Evolutionary conservation across 2,888 invertebrate genomes (phyloP).

Genomic region (Strigamia transsilvanica): DNA sequence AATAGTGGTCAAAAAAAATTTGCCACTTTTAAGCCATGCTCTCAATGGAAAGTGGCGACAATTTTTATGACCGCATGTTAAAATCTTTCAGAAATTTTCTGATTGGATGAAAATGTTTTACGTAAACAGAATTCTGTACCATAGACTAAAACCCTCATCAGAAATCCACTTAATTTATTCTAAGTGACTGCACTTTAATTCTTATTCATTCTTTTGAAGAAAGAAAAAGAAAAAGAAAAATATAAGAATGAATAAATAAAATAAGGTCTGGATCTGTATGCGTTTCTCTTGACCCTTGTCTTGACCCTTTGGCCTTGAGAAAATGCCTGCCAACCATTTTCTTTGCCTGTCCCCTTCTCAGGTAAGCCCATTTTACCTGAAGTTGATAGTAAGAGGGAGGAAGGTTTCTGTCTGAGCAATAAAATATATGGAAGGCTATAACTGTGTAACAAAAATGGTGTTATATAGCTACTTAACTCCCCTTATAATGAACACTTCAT

Average conservation of each 20-base stretch:
- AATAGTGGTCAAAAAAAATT: too few species aligned
- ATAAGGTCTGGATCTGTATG: conserved; percentile 29
- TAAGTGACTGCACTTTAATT: background rate
- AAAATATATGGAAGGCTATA: conserved; percentile 26
- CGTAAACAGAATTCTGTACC: too few species aligned
- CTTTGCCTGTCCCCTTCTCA: conserved; percentile 3
- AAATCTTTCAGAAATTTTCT: too few species aligned
- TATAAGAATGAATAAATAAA: background rate
- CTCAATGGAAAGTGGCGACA: too few species aligned
- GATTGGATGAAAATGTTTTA: too few species aligned
- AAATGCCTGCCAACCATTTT: conserved; percentile 13
- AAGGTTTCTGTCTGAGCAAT: background rate
- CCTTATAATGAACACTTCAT: conserved; percentile 34
- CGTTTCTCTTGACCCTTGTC: background rate
- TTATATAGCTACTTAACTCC: conserved; percentile 2
- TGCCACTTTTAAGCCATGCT: too few species aligned
- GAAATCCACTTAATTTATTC: too few species aligned
- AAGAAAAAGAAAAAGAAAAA: background rate
- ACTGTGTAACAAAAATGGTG: conserved; percentile 21
- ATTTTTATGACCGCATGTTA: too few species aligned
- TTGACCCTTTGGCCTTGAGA: conserved; percentile 32
- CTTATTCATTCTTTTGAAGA: background rate
- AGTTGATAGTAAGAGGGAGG: background rate
- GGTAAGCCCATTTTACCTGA: conserved; percentile 18
- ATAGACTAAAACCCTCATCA: too few species aligned